A percentile compares a stretch with the other conserved stretches of the same genome.
These are phyloP conservation scores for Gallinago nigripennis DNA, from an alignment of 2,797 vertebrate species.

Conservation along the genomic window DNA sequence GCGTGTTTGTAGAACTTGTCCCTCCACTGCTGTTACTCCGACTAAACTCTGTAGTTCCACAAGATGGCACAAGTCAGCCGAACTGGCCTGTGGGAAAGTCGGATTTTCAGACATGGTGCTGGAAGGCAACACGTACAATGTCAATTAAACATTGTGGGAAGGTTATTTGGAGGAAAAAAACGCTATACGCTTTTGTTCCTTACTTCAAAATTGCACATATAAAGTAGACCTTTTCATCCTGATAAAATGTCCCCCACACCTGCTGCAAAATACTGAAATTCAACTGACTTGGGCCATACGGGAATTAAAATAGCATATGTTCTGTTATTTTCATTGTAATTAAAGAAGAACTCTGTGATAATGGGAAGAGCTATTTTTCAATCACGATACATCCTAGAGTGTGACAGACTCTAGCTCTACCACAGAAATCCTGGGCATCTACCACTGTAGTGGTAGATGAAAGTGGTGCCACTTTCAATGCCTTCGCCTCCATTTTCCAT, in stretches of 20 bases:
- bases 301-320: neutral
- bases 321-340: neutral
- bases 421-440: neutral
- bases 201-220: neutral
- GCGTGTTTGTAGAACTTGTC: neutral
- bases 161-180: neutral
- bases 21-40: fast-evolving
- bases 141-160: neutral
- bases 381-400: neutral
- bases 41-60: neutral
- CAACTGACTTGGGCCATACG: neutral
- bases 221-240: neutral
- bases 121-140: neutral
- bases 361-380: neutral
- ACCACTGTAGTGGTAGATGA: too few species aligned
- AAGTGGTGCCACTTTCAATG: neutral
- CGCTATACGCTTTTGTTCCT: neutral
- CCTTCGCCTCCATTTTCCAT: neutral
- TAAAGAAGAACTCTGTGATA: neutral
- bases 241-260: neutral
- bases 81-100: neutral
- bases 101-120: fast-evolving
- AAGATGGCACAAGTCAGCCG: neutral
- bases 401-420: neutral
- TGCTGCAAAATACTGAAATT: neutral